These are phyloP conservation scores for Aricia artaxerxes DNA, from an alignment of 2,888 invertebrate genomes.

Conservation along the genomic window DNA sequence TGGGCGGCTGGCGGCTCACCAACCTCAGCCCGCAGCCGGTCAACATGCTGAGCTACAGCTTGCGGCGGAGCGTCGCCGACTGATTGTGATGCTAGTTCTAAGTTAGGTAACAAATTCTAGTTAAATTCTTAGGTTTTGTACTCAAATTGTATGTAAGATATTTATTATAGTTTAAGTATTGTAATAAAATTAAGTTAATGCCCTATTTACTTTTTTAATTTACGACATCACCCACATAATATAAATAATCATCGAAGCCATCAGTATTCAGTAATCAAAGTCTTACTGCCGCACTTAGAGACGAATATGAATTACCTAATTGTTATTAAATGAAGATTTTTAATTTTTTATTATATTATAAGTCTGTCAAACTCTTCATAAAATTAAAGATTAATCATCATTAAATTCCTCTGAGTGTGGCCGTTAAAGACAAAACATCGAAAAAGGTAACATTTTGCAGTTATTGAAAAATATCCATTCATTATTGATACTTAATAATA, in stretches of 20 bases:
- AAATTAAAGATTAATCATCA: background rate
- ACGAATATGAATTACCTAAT: too few species aligned
- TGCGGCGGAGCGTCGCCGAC: conserved; percentile 60
- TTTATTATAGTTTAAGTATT: conserved; percentile 25
- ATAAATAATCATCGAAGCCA: background rate
- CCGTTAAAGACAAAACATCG: background rate
- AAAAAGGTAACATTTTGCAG: too few species aligned
- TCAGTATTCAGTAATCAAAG: too few species aligned
- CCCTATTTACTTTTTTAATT: background rate
- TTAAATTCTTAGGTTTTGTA: background rate
- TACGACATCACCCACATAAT: background rate
- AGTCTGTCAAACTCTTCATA: background rate
- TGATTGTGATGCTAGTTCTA: conserved; percentile 40
- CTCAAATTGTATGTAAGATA: conserved; percentile 16
- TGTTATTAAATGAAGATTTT: too few species aligned
- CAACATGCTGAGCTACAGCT: conserved; percentile 54
- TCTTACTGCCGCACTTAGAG: too few species aligned
- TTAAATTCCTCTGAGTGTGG: background rate
- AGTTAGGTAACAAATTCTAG: conserved; percentile 14
- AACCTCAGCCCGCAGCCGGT: conserved; percentile 59
- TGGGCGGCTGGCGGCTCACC: conserved; percentile 61
- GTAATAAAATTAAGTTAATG: conserved; percentile 17
- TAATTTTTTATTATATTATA: too few species aligned
- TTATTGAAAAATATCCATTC: too few species aligned
- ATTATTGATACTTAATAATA: too few species aligned